These are phyloP conservation scores for Adelognathus sp. DNA, from an alignment of 2,888 invertebrate genomes.

Conservation along the genomic window DNA sequence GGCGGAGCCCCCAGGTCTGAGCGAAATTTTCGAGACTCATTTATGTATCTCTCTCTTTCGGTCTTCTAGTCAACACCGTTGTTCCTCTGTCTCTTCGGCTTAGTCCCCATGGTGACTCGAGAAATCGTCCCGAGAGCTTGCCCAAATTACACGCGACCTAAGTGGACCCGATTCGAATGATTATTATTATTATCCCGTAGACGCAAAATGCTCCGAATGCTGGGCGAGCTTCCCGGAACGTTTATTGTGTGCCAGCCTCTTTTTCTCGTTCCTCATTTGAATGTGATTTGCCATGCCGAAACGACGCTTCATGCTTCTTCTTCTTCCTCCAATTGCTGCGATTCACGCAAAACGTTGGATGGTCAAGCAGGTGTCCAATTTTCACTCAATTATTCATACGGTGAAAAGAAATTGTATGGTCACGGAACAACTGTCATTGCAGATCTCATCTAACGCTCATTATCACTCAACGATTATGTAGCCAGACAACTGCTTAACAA, in stretches of 20 bases:
- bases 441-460: no score
- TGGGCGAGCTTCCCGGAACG: slow-evolving; percentile 74
- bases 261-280: slow-evolving; percentile 74
- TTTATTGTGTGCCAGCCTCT: slow-evolving; percentile 69
- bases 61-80: slow-evolving; percentile 19
- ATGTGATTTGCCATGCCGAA: slow-evolving; percentile 70
- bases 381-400: neutral
- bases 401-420: neutral
- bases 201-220: slow-evolving; percentile 59
- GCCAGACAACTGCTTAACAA: no score
- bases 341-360: slow-evolving; percentile 54
- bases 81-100: slow-evolving; percentile 23
- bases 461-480: no score
- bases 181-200: slow-evolving; percentile 74
- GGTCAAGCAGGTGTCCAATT: neutral
- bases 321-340: slow-evolving; percentile 42
- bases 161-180: slow-evolving; percentile 77
- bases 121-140: slow-evolving; percentile 71
- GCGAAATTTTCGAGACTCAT: slow-evolving; percentile 39
- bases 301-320: neutral
- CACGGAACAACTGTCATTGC: neutral
- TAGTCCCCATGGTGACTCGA: slow-evolving; percentile 42
- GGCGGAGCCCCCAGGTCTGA: slow-evolving; percentile 61
- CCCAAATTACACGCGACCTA: slow-evolving; percentile 77
- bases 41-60: neutral